Base-by-base conservation (phyloP, 2,888 invertebrate genomes). In the Acronicta aceris region DNA sequence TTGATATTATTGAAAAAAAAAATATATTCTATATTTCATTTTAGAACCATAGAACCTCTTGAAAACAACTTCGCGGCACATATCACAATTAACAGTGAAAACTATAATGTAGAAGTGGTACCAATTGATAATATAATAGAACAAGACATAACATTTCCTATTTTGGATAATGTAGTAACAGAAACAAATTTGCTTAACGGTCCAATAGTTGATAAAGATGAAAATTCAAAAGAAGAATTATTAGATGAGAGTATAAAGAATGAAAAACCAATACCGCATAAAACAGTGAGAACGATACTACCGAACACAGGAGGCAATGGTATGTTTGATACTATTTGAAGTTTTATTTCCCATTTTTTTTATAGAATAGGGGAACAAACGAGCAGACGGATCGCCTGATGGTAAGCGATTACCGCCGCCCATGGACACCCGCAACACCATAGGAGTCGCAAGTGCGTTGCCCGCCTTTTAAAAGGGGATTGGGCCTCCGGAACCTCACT, bases 91-190 rank as follows among this genome's bases (percentile, higher is more conserved):
- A 73, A 61, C 42, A 56, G 59, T 42, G 51, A 69, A 4, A 65
- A 73, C 21, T 71, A 75, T 52, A 69, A 74, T 56, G 53, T 80
- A 8, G 62, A 82, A 69, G 54, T 81, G 17, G 50, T 74, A 17
- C 58, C 68, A 56, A 48, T 65, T 49, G 42, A 54, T 50, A 60
- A 61, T 42, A 50, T 42, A 7, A 43, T 25, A 1, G 10, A 36
- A 12, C 33, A 36, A 25, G 33, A 36, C 0, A 43, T n/a, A 13
- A 27, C 16, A n/a, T n/a, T 36, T 21, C 40, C 21, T 10, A 25
- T 21, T 49, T 7, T 47, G 9, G 30, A 47, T 12, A 12, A 47
- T 16, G 5, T 16, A 16, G 12, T 12, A 47, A 47, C 6, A 30
- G 6, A 47, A 33, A 5, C 1, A 16, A 8, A 25, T 25, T 8